Evolutionary conservation across 2,888 invertebrate genomes (phyloP), one percentile per base, ranked within the genome.

Genomic region (Lithophane leautieri): DNA sequence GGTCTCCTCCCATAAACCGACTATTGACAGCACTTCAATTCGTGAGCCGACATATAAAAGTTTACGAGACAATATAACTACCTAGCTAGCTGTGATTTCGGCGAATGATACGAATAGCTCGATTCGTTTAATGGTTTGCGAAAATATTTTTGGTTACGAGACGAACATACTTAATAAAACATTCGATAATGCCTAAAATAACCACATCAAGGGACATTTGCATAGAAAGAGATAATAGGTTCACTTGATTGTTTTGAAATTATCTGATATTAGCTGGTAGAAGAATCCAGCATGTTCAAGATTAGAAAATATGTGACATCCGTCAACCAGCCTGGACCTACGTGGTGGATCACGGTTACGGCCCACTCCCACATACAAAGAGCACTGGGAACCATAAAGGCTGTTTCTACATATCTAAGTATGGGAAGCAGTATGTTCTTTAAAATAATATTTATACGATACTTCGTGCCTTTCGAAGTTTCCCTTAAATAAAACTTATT

Each of bases 1-100:
- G 89, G 90, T 86, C 28, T 61, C 34, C n/a, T 16, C 34, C 72
- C 76, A 86, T 86, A 86, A 86, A 83, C 76, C 70, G 86, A 73
- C 63, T 81, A 81, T 82, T 78, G 83, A 80, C 83, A 75, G 80
- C 73, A 69, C 76, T 81, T 77, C 85, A 80, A 75, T 83, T 81
- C 83, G 82, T 77, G 82, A 71, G 62, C 60, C 52, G 60, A 52
- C 72, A 78, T 74, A 82, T 85, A 77, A 84, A 86, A 81, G 16
- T 85, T 87, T 78, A 86, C 71, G 84, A 75, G 69, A 81, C 81
- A 67, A 67, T 76, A 70, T 66, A 75, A 66, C 65, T 34, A 34
- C 34, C 34, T 34, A 34, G 34, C 34, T 76, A 75, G 73, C 65
- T 73, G 78, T 50, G 81, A 85, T 79, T 84, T 84, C 84, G 68